phyloP scores from a whole-genome alignment of 2,888 invertebrate species.

The Myathropa florea region DNA sequence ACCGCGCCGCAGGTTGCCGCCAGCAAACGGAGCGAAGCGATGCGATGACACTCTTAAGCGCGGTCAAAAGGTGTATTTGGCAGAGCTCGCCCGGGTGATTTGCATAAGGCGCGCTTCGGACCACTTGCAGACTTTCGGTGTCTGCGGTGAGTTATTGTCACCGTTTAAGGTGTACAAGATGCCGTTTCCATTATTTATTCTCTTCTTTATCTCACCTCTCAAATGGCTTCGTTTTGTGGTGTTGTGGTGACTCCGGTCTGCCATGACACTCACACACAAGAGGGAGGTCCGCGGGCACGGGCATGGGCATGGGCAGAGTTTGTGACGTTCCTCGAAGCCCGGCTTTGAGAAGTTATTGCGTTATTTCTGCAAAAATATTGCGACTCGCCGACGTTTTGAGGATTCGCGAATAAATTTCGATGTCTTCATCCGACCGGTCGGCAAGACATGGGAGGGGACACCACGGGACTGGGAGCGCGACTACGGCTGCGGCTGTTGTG shows the following conservation, averaged over 20 bases:
- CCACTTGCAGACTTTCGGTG: slow-evolving; percentile 67
- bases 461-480: neutral
- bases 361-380: slow-evolving; percentile 63
- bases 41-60: slow-evolving; percentile 64
- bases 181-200: slow-evolving; percentile 70
- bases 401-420: slow-evolving; percentile 68
- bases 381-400: slow-evolving; percentile 60
- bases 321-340: neutral
- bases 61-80: slow-evolving; percentile 63
- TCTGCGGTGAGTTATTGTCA: slow-evolving; percentile 71
- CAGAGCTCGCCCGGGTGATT: slow-evolving; percentile 56
- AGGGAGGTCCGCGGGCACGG: neutral
- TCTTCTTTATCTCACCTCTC: slow-evolving; percentile 63
- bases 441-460: slow-evolving; percentile 1
- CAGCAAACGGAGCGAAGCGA: slow-evolving; percentile 15
- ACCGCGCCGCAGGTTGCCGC: slow-evolving; percentile 3
- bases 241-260: slow-evolving; percentile 27
- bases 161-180: slow-evolving; percentile 71
- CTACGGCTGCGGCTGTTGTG: neutral
- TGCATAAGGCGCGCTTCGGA: slow-evolving; percentile 53
- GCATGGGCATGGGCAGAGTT: neutral
- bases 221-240: slow-evolving; percentile 69
- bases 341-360: slow-evolving; percentile 59
- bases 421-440: slow-evolving; percentile 58
- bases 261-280: slow-evolving; percentile 19